A percentile compares a stretch with the other conserved stretches of the same genome.
Conservation (phyloP, 2,113 vertebrate species). For the Suricata suricatta region DNA sequence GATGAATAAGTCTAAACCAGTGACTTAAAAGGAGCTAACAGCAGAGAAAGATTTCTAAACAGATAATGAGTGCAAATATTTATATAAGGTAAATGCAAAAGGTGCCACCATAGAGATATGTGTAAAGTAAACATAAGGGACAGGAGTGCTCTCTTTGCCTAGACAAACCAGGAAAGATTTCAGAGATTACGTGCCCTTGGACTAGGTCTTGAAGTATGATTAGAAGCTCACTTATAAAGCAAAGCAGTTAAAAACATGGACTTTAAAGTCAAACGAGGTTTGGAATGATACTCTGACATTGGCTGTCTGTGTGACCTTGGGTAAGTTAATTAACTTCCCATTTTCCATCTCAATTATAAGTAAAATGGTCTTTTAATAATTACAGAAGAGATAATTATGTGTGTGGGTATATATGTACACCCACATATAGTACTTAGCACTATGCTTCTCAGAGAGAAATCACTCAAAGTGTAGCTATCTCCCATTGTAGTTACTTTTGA, state of each 20-base stretch:
- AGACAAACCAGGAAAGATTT: not conserved
- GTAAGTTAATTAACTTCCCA: not conserved
- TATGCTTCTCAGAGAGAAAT: not conserved
- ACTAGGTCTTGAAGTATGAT: not conserved
- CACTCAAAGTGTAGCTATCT: not conserved
- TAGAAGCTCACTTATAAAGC: not conserved
- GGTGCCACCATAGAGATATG: not conserved
- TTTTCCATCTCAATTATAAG: slow-evolving; percentile 30
- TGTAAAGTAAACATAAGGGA: not conserved
- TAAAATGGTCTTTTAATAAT: slow-evolving; percentile 51
- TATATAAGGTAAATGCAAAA: not conserved
- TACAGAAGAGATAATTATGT: not conserved
- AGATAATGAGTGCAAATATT: not conserved
- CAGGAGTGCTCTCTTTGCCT: not conserved
- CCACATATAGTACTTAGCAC: not conserved
- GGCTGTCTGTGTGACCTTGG: not conserved
- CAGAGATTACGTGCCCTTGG: not conserved
- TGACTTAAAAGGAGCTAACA: not conserved
- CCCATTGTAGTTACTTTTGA: not conserved
- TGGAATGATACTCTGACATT: not conserved
- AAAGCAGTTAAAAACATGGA: not conserved
- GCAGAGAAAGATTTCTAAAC: not conserved
- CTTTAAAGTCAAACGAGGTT: not conserved
- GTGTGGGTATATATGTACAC: not conserved
- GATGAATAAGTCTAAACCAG: not conserved